Percentiles rank a stretch among this genome's conserved stretches.
Evolutionary conservation across 1,140 invertebrate genomes (phyloP).

Genomic region (Ceratosolen fusciceps): DNA sequence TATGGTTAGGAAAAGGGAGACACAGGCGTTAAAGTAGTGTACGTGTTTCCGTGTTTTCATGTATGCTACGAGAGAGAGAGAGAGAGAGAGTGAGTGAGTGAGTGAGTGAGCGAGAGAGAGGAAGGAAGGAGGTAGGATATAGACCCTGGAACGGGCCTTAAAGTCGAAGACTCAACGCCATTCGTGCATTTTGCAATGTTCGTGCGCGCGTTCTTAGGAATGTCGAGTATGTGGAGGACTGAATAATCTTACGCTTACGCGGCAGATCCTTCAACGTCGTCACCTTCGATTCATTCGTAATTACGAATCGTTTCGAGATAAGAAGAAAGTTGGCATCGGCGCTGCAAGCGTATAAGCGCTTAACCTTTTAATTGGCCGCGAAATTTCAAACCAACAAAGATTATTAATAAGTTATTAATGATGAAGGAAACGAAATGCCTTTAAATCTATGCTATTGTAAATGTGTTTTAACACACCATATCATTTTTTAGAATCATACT

Average conservation of each 20-base stretch:
- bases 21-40: not conserved
- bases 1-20: not conserved
- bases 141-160: not conserved
- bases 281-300: not conserved
- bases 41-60: too few species aligned
- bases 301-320: constrained; percentile 3
- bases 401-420: constrained; percentile 22
- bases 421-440: not conserved
- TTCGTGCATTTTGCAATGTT: not conserved
- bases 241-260: not conserved
- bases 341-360: not conserved
- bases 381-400: not conserved
- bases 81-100: not conserved
- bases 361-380: constrained; percentile 10
- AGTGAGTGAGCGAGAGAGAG: not conserved
- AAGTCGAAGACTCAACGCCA: not conserved
- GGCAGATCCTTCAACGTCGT: not conserved
- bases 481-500: not conserved
- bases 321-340: not conserved
- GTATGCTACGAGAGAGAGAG: not conserved
- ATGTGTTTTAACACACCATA: too few species aligned
- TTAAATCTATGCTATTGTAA: constrained; percentile 15
- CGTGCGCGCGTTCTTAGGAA: not conserved
- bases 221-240: not conserved
- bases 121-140: not conserved